A percentile compares a stretch with the other conserved stretches of the same genome.
Evolutionary conservation across 30 jellyfish, hydroid and myxozoan species (phyloP).

Genomic region (Mastigias papua): DNA sequence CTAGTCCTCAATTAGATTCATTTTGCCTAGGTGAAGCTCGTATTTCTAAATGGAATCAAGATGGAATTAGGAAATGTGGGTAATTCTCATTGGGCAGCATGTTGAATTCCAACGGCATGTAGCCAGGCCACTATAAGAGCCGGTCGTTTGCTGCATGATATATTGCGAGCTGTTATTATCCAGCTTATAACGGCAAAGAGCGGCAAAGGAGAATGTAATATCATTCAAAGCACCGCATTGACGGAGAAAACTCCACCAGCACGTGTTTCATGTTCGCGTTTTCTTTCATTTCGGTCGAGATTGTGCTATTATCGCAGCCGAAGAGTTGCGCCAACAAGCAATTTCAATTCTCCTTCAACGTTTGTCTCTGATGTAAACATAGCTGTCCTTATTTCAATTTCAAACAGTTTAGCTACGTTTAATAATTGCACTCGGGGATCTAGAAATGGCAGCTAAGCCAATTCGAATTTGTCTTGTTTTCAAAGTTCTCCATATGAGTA

Average conservation of each 20-base stretch:
- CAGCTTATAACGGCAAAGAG: slow-evolving; percentile 8
- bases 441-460: background rate
- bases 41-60: no score
- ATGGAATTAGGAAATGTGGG: no score
- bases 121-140: background rate
- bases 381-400: background rate
- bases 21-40: no score
- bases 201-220: slow-evolving; percentile 11
- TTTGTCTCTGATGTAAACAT: background rate
- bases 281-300: slow-evolving; percentile 21
- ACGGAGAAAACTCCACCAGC: background rate
- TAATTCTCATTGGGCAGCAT: no score
- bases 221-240: slow-evolving; percentile 36
- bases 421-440: background rate
- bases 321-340: slow-evolving; percentile 1
- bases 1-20: no score
- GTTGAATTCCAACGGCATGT: no score
- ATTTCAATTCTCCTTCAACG: slow-evolving; percentile 3
- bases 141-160: background rate
- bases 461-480: background rate
- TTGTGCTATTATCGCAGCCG: slow-evolving; percentile 15
- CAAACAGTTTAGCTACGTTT: background rate
- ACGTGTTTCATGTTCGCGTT: slow-evolving; percentile 30
- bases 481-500: background rate
- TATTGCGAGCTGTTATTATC: background rate